phyloP scores from a whole-genome alignment of 2,888 invertebrate genomes.

The Leucophenga maculata region DNA sequence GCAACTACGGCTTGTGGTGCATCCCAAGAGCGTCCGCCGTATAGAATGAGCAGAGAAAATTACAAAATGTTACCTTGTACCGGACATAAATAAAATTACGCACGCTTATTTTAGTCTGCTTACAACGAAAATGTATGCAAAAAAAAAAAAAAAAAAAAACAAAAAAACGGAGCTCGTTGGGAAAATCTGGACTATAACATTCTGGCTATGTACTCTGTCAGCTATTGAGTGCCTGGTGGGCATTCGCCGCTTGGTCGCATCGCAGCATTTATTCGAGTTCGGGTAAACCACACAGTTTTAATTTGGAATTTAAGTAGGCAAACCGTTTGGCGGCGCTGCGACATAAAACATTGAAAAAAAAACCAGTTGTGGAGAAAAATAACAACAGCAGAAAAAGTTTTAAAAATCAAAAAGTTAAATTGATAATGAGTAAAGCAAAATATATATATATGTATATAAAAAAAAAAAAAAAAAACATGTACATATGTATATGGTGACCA shows the following conservation, averaged over 20 bases:
- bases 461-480: too few relatives aligned
- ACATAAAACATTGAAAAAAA: conserved; percentile 29
- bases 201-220: conserved; percentile 36
- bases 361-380: conserved; percentile 41
- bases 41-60: conserved; percentile 43
- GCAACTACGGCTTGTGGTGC: not conserved
- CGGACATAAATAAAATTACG: conserved; percentile 72
- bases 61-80: conserved; percentile 67
- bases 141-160: conserved; percentile 9
- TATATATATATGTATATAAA: too few relatives aligned
- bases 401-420: conserved; percentile 63
- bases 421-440: conserved; percentile 51
- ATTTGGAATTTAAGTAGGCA: conserved; percentile 66
- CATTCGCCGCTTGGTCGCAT: conserved; percentile 12
- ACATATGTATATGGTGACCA: too few relatives aligned
- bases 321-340: conserved; percentile 23
- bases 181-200: conserved; percentile 39
- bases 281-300: conserved; percentile 69
- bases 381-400: conserved; percentile 42
- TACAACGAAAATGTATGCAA: conserved; percentile 52
- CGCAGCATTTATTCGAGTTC: conserved; percentile 34
- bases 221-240: conserved; percentile 10
- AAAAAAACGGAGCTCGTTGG: not conserved
- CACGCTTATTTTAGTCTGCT: conserved; percentile 71
- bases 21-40: not conserved